Conservation (phyloP, 1,140 invertebrate genomes). For the Coptotermes formosanus region DNA sequence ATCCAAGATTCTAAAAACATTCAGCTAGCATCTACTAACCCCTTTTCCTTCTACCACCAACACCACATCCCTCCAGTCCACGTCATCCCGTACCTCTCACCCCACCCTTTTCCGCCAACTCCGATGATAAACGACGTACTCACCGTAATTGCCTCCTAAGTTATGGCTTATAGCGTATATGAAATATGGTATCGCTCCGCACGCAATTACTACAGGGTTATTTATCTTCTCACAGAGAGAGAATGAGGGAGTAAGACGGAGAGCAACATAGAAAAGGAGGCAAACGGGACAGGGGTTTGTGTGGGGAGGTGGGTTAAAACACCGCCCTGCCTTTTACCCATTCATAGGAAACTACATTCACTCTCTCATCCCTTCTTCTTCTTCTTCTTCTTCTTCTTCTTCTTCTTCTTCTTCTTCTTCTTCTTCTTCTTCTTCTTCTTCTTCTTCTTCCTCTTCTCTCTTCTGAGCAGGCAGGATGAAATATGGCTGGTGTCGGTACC, state of each 20-base stretch:
- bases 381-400: no score
- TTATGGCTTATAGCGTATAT: constrained; percentile 56
- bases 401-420: background rate
- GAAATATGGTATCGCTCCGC: constrained; percentile 58
- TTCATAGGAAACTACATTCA: constrained; percentile 24
- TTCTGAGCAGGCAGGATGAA: constrained; percentile 5
- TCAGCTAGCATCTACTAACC: constrained; percentile 22
- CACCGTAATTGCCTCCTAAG: constrained; percentile 58
- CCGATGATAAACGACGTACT: constrained; percentile 57
- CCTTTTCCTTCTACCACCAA: background rate
- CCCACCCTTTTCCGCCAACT: constrained; percentile 27
- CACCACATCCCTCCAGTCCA: constrained; percentile 10
- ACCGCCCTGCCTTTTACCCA: constrained; percentile 26
- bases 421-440: background rate
- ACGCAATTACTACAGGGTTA: constrained; percentile 57
- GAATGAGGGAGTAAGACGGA: constrained; percentile 23
- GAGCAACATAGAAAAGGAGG: no score
- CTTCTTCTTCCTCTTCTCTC: background rate
- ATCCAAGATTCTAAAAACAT: constrained; percentile 21
- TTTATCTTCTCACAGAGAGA: constrained; percentile 50
- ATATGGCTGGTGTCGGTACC: constrained; percentile 16
- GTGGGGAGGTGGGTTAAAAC: constrained; percentile 26
- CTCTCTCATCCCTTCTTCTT: background rate
- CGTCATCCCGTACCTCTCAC: constrained; percentile 22
- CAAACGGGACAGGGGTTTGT: background rate